Percentiles rank a stretch among this genome's conserved stretches.
phyloP scores from a whole-genome alignment of 1,140 invertebrate species.

The Leptoteleia sp. region DNA sequence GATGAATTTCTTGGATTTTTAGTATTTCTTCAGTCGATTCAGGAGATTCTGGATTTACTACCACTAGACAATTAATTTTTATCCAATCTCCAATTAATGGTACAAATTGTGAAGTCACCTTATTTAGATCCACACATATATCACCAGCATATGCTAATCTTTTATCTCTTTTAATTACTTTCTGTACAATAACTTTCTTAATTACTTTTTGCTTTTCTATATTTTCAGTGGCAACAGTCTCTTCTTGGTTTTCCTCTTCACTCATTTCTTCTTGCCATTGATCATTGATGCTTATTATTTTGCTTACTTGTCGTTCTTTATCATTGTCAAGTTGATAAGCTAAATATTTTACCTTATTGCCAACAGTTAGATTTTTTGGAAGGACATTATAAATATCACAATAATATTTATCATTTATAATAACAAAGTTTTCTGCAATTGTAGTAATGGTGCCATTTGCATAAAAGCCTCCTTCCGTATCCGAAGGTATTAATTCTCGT shows the following conservation, averaged over 20 bases:
- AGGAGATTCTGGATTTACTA: conserved; percentile 80
- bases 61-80: conserved; percentile 82
- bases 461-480: conserved; percentile 68
- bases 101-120: conserved; percentile 80
- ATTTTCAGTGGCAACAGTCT: neutral
- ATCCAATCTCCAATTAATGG: conserved; percentile 85
- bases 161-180: conserved; percentile 80
- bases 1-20: conserved; percentile 81
- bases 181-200: conserved; percentile 68
- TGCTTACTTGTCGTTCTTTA: conserved; percentile 69
- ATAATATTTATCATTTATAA: conserved; percentile 72
- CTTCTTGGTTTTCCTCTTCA: neutral
- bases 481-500: neutral
- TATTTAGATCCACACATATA: conserved; percentile 81
- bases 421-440: conserved; percentile 54
- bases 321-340: conserved; percentile 61
- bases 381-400: conserved; percentile 62
- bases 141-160: conserved; percentile 80
- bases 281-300: conserved; percentile 67
- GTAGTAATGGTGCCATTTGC: conserved; percentile 70
- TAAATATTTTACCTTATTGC: conserved; percentile 72
- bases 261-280: conserved; percentile 61
- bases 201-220: conserved; percentile 48
- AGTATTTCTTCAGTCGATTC: conserved; percentile 82
- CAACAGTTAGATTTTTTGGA: conserved; percentile 61